Evolutionary conservation across 2,113 vertebrate species (phyloP).

Genomic region (Cyphomyrus discorhynchus): DNA sequence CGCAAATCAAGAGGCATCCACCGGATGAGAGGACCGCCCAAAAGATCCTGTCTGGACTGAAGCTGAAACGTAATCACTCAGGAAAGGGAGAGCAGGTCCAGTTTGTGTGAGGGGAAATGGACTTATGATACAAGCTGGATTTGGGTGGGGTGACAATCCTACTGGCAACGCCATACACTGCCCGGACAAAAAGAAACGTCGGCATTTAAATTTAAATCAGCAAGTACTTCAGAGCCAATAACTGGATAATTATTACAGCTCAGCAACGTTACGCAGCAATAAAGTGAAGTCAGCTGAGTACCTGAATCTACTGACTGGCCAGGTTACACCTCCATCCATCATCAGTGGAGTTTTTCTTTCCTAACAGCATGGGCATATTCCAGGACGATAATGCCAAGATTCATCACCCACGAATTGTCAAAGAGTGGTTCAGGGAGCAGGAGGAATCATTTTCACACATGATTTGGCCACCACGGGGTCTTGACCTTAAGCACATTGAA

Average conservation of each 20-base stretch:
- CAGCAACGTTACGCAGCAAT: not conserved
- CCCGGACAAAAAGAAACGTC: not conserved
- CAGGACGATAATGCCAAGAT: not conserved
- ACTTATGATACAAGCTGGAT: not conserved
- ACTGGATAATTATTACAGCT: not conserved
- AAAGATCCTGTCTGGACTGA: conserved; percentile 58
- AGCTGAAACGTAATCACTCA: conserved; percentile 50
- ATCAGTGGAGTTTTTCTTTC: not conserved
- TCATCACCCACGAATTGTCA: no score
- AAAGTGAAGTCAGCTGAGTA: not conserved
- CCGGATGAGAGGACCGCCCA: conserved; percentile 45
- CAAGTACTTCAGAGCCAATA: not conserved
- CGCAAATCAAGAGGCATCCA: conserved; percentile 34
- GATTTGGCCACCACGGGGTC: no score
- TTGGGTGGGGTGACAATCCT: not conserved
- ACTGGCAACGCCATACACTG: not conserved
- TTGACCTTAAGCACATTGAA: no score
- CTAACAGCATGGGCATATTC: not conserved
- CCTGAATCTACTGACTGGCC: not conserved
- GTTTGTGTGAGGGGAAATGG: conserved; percentile 51
- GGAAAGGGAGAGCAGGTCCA: conserved; percentile 55
- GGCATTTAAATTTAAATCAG: not conserved
- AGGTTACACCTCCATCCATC: not conserved
- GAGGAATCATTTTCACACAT: no score
- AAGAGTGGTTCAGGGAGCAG: no score